phyloP scores from a whole-genome alignment of 2,888 invertebrate species.

The Blera fallax region DNA sequence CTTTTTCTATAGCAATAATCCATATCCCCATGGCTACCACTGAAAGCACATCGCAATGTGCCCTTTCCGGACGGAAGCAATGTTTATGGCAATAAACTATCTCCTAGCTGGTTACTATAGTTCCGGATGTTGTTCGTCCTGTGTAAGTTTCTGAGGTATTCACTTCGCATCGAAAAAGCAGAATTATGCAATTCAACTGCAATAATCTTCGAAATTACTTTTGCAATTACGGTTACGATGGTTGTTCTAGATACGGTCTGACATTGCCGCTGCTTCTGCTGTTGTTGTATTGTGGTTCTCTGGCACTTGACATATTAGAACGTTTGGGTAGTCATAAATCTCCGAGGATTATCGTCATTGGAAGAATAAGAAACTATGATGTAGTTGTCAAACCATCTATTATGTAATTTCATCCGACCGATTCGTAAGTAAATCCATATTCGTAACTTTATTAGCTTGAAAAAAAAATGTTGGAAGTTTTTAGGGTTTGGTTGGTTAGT shows the following conservation, averaged over 20 bases:
- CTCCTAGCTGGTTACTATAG: not conserved
- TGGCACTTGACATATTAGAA: too few relatives aligned
- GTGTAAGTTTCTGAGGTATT: not conserved
- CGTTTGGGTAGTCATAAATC: too few relatives aligned
- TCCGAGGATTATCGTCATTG: too few relatives aligned
- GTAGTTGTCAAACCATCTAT: too few relatives aligned
- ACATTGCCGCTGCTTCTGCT: too few relatives aligned
- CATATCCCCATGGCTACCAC: conserved; percentile 14
- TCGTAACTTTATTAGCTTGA: too few relatives aligned
- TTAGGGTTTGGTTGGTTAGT: too few relatives aligned
- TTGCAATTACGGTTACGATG: conserved; percentile 31
- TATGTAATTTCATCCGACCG: too few relatives aligned
- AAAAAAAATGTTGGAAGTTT: too few relatives aligned
- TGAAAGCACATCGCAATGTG: conserved; percentile 4
- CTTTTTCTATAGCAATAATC: conserved; percentile 9
- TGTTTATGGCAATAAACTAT: conserved; percentile 29
- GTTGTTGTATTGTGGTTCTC: too few relatives aligned
- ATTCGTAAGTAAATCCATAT: too few relatives aligned
- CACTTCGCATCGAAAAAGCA: not conserved
- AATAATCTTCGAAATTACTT: conserved; percentile 42
- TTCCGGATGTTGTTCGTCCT: conserved; percentile 6
- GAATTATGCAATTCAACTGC: conserved; percentile 45
- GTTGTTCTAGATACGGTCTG: not conserved
- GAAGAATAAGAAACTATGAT: too few relatives aligned
- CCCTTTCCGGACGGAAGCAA: conserved; percentile 20